phyloP scores from a whole-genome alignment of 2,113 vertebrate genomes.

The Polyodon spathula region DNA sequence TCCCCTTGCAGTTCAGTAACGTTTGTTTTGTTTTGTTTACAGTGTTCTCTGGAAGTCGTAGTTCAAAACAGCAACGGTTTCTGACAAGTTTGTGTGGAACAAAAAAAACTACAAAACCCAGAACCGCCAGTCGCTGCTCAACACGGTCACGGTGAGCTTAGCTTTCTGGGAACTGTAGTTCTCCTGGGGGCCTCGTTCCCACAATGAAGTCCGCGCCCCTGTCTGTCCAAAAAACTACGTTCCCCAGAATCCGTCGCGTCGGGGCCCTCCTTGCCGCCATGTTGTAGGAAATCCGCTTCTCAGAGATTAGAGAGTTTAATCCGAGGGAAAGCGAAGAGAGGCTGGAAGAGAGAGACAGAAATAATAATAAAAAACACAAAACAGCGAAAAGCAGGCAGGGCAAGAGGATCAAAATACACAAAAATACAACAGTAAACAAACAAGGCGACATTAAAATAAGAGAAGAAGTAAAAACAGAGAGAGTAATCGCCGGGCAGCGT shows the following conservation, averaged over 20 bases:
- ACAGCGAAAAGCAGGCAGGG: conserved; percentile 14
- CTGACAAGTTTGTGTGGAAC: too few relatives aligned
- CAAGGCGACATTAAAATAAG: conserved; percentile 7
- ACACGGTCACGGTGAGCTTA: too few relatives aligned
- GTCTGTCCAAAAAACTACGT: conserved; percentile 49
- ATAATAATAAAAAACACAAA: conserved; percentile 3
- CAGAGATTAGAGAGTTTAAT: conserved; percentile 59
- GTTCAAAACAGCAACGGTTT: too few relatives aligned
- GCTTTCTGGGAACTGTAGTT: too few relatives aligned
- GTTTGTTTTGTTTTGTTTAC: too few relatives aligned
- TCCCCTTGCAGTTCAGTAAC: too few relatives aligned
- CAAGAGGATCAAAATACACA: conserved; percentile 33
- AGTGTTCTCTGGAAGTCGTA: too few relatives aligned
- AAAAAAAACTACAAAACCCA: too few relatives aligned
- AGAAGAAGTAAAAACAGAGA: conserved; percentile 23
- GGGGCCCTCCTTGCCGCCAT: conserved; percentile 44
- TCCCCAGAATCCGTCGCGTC: conserved; percentile 53
- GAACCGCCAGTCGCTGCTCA: too few relatives aligned
- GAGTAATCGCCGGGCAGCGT: conserved; percentile 19
- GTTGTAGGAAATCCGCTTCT: conserved; percentile 54
- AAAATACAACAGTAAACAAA: conserved; percentile 12
- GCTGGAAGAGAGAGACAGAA: conserved; percentile 31
- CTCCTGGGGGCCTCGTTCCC: too few relatives aligned
- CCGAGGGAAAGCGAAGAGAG: conserved; percentile 36
- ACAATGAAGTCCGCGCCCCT: too few relatives aligned